These are phyloP conservation scores for Gallinago nigripennis DNA, from an alignment of 2,797 vertebrate species.

Conservation along the genomic window DNA sequence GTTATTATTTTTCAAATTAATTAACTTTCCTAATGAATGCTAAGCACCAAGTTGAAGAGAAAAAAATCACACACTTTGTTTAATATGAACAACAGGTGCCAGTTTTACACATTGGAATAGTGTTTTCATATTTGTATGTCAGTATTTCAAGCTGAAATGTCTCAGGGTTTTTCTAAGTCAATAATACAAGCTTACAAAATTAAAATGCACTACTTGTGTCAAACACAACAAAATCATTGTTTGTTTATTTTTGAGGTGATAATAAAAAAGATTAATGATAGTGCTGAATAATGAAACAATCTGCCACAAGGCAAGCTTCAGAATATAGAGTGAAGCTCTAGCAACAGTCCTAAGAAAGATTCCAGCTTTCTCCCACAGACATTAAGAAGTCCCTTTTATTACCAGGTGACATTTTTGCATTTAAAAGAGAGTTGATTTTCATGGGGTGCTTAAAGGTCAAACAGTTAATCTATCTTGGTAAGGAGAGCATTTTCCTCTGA, in stretches of 20 bases:
- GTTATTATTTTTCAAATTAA: constrained; percentile 69
- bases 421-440: constrained; percentile 67
- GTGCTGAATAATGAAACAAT: constrained; percentile 81
- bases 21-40: constrained; percentile 63
- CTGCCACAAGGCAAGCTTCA: constrained; percentile 71
- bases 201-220: constrained; percentile 81
- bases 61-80: constrained; percentile 69
- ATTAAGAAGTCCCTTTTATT: constrained; percentile 63
- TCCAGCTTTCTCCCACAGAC: constrained; percentile 45
- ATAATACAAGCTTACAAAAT: constrained; percentile 73
- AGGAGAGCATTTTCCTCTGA: constrained; percentile 46
- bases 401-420: constrained; percentile 59
- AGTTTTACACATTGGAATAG: constrained; percentile 61
- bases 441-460: constrained; percentile 61
- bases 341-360: constrained; percentile 22
- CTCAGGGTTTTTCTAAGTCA: constrained; percentile 55
- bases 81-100: constrained; percentile 73
- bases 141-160: constrained; percentile 68
- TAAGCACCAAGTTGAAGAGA: constrained; percentile 56
- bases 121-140: constrained; percentile 62
- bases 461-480: constrained; percentile 64
- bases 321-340: constrained; percentile 72
- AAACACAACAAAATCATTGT: constrained; percentile 81
- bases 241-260: constrained; percentile 83
- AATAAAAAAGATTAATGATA: constrained; percentile 83